Percentiles rank a stretch among this genome's conserved stretches.
Evolutionary conservation across 2,113 vertebrate genomes (phyloP).

Genomic region (Ahaetulla prasina): DNA sequence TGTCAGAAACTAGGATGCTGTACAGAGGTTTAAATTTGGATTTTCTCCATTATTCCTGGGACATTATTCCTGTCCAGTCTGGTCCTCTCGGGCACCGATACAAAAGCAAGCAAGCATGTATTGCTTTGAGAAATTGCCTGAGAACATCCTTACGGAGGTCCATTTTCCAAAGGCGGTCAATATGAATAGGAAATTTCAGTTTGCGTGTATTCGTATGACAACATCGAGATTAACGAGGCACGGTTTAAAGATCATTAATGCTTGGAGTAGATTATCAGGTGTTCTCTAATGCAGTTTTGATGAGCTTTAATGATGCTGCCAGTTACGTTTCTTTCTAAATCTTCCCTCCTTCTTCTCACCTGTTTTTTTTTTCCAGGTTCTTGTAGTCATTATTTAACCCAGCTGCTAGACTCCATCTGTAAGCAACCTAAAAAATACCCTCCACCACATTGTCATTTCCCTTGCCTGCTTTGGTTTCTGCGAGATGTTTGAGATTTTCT

Average conservation of each 20-base stretch:
- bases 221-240: constrained; percentile 61
- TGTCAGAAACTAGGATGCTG: neutral
- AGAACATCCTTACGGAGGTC: neutral
- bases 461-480: constrained; percentile 49
- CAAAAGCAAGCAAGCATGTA: neutral
- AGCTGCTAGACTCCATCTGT: constrained; percentile 66
- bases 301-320: constrained; percentile 68
- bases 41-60: neutral
- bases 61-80: neutral
- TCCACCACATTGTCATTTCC: neutral
- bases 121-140: constrained; percentile 1
- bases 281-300: constrained; percentile 70
- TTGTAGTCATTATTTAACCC: constrained; percentile 71
- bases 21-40: neutral
- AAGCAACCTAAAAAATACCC: constrained; percentile 57
- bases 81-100: neutral
- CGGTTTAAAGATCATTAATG: constrained; percentile 67
- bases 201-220: constrained; percentile 41
- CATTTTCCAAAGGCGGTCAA: constrained; percentile 13
- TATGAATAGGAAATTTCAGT: constrained; percentile 40
- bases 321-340: constrained; percentile 39
- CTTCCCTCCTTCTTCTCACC: constrained; percentile 1
- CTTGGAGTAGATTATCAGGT: constrained; percentile 65
- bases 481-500: neutral
- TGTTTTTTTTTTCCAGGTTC: constrained; percentile 38